Percentiles rank a stretch among this genome's conserved stretches.
phyloP scores from a whole-genome alignment of 2,113 vertebrate species.

The Aythya baeri region DNA sequence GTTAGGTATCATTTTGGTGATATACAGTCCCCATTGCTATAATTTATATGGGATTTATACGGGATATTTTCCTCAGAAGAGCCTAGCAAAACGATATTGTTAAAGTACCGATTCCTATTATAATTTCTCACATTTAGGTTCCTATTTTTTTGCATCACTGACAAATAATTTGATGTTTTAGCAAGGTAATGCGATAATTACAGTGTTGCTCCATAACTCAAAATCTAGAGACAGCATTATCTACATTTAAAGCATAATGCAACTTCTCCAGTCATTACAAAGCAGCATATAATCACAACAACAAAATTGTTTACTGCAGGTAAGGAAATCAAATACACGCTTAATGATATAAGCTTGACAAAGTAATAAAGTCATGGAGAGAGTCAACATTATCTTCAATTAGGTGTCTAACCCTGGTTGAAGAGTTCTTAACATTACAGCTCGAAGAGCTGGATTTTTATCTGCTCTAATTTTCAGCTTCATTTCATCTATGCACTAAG shows the following conservation, averaged over 20 bases:
- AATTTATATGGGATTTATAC: not conserved
- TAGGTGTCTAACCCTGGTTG: not conserved
- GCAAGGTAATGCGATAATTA: not conserved
- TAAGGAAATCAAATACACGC: not conserved
- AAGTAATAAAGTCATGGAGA: not conserved
- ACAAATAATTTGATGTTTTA: conserved; percentile 23
- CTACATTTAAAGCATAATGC: not conserved
- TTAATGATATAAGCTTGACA: conserved; percentile 7
- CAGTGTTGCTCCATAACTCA: not conserved
- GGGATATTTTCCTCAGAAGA: not conserved
- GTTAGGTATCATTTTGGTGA: not conserved
- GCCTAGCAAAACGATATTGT: not conserved
- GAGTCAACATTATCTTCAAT: conserved; percentile 5
- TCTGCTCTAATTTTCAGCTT: conserved; percentile 47
- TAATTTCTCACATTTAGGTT: not conserved
- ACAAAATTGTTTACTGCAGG: not conserved
- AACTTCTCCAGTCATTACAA: not conserved
- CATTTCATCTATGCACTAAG: not conserved
- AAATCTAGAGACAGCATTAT: not conserved
- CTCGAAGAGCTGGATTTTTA: conserved; percentile 19
- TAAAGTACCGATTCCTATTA: not conserved
- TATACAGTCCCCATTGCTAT: not conserved
- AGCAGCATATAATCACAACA: not conserved
- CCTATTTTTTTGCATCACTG: not conserved
- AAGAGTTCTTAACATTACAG: not conserved